Evolutionary conservation across 2,888 invertebrate species (phyloP).

Genomic region (Notodonta ziczac): DNA sequence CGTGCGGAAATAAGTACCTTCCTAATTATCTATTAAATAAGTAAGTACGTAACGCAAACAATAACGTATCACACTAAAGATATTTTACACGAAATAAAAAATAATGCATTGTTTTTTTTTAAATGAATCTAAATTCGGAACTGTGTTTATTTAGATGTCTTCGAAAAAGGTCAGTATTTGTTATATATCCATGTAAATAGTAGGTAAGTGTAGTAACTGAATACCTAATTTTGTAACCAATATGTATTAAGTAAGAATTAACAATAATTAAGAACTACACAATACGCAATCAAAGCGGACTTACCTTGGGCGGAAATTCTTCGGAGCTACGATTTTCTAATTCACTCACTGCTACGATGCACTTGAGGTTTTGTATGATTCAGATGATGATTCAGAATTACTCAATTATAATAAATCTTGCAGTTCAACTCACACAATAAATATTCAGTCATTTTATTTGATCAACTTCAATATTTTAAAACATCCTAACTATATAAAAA

Average conservation of each 20-base stretch:
- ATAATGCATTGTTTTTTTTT: too few species aligned
- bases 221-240: neutral
- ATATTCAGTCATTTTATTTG: conserved; percentile 31
- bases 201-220: too few species aligned
- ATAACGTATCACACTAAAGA: too few species aligned
- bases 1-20: too few species aligned
- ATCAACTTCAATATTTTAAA: conserved; percentile 6
- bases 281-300: conserved; percentile 16
- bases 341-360: conserved; percentile 63
- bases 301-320: conserved; percentile 63
- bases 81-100: too few species aligned
- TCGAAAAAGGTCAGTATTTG: too few species aligned
- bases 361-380: conserved; percentile 40
- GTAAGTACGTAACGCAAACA: too few species aligned
- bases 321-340: conserved; percentile 50
- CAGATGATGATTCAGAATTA: conserved; percentile 7
- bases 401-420: conserved; percentile 13
- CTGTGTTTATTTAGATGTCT: too few species aligned
- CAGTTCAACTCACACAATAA: conserved; percentile 34
- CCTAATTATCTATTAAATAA: too few species aligned
- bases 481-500: conserved; percentile 8
- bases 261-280: too few species aligned
- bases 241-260: neutral
- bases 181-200: too few species aligned
- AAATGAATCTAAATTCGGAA: too few species aligned